Conservation (phyloP, 2,113 vertebrate genomes). For the Verasper variegatus region DNA sequence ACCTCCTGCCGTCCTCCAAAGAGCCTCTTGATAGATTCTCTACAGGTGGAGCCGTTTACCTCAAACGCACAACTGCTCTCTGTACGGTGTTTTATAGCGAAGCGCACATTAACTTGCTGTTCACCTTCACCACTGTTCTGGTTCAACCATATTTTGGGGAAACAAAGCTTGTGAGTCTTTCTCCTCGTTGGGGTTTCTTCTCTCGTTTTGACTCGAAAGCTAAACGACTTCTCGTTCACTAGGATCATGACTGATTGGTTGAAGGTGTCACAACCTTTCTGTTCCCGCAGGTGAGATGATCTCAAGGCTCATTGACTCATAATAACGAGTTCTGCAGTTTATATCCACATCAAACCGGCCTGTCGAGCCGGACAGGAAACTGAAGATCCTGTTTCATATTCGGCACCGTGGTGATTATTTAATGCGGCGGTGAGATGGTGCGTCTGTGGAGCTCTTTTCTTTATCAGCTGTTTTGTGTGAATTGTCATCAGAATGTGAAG, state of each 20-base stretch:
- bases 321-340: conserved; percentile 68
- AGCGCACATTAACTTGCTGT: conserved; percentile 36
- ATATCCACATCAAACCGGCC: conserved; percentile 53
- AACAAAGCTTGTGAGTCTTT: neutral
- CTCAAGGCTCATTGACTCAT: conserved; percentile 62
- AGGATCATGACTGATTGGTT: conserved; percentile 35
- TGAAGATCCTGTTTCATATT: conserved; percentile 57
- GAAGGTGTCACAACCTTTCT: conserved; percentile 52
- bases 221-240: conserved; percentile 12
- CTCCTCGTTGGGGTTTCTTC: neutral
- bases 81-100: conserved; percentile 60
- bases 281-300: conserved; percentile 68
- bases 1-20: conserved; percentile 78
- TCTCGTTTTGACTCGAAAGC: conserved; percentile 36
- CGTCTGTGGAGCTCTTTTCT: neutral
- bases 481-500: too few relatives aligned
- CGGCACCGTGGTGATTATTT: neutral
- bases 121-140: conserved; percentile 21
- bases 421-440: conserved; percentile 10
- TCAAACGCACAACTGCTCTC: conserved; percentile 80
- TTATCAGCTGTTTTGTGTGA: neutral
- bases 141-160: neutral
- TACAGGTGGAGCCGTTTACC: conserved; percentile 82
- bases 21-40: conserved; percentile 83
- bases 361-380: conserved; percentile 57